Percentiles rank a stretch among this genome's conserved stretches.
Evolutionary conservation across 2,113 vertebrate species (phyloP).

Genomic region (Macaca fascicularis): DNA sequence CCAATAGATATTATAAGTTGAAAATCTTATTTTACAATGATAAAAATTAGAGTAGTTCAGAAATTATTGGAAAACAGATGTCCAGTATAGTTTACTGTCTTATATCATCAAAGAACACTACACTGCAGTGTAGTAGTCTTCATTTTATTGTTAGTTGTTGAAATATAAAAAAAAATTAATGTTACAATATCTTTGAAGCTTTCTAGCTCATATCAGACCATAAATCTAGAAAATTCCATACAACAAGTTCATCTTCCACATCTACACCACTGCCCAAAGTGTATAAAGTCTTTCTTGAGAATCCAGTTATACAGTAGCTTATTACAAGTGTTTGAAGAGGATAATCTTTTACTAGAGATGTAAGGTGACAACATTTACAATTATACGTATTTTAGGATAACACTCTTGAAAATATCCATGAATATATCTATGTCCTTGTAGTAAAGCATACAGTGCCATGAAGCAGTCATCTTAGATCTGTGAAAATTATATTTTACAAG

Average conservation of each 20-base stretch:
- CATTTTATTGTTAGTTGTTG: not conserved
- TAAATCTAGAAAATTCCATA: not conserved
- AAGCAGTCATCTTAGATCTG: not conserved
- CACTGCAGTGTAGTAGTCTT: not conserved
- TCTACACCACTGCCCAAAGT: not conserved
- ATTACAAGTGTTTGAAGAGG: not conserved
- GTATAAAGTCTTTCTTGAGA: not conserved
- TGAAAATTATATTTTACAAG: not conserved
- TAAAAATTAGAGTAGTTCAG: not conserved
- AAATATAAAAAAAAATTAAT: not conserved
- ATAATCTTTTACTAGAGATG: not conserved
- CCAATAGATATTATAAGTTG: not conserved
- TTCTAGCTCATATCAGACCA: not conserved
- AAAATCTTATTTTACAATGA: not conserved
- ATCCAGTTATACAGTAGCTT: not conserved
- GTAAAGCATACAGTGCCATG: not conserved
- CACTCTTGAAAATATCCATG: not conserved
- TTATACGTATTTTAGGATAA: not conserved
- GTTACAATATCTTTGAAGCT: not conserved
- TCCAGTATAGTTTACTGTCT: not conserved
- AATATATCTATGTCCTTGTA: not conserved
- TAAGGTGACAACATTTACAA: not conserved
- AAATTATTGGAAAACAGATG: not conserved
- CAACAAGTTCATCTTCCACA: not conserved
- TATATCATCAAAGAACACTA: not conserved